These are phyloP conservation scores for Maconellicoccus hirsutus DNA, from an alignment of 1,140 invertebrate species.

Conservation along the genomic window DNA sequence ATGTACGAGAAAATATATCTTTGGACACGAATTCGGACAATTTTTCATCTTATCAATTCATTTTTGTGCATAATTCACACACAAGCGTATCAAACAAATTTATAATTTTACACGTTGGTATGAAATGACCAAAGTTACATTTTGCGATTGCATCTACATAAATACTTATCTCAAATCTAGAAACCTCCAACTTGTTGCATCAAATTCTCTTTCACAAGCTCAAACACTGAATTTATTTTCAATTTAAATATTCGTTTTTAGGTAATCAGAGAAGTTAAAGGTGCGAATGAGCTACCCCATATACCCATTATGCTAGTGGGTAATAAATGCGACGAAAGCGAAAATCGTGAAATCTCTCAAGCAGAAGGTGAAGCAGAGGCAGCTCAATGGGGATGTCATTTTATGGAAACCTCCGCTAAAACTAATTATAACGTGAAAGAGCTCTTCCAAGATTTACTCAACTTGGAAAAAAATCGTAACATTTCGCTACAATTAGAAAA, in stretches of 20 bases:
- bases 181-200: no score
- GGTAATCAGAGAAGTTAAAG: slow-evolving; percentile 63
- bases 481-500: slow-evolving; percentile 84
- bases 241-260: slow-evolving; percentile 24
- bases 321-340: slow-evolving; percentile 91
- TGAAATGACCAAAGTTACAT: no score
- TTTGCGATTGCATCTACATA: no score
- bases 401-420: slow-evolving; percentile 98
- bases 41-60: no score
- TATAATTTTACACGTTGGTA: no score
- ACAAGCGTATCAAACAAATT: no score
- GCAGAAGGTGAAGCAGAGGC: slow-evolving; percentile 78
- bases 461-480: slow-evolving; percentile 91
- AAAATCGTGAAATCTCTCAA: slow-evolving; percentile 66
- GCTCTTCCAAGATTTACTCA: slow-evolving; percentile 78
- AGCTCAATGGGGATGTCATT: slow-evolving; percentile 83
- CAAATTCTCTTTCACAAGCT: neutral
- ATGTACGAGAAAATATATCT: no score
- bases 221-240: neutral
- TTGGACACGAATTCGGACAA: no score
- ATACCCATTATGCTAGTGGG: slow-evolving; percentile 89
- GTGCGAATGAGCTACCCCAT: slow-evolving; percentile 56
- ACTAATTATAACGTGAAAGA: slow-evolving; percentile 98
- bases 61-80: no score
- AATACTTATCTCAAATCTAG: no score